phyloP scores from a whole-genome alignment of 2,113 vertebrate species.

The Panthera tigris region DNA sequence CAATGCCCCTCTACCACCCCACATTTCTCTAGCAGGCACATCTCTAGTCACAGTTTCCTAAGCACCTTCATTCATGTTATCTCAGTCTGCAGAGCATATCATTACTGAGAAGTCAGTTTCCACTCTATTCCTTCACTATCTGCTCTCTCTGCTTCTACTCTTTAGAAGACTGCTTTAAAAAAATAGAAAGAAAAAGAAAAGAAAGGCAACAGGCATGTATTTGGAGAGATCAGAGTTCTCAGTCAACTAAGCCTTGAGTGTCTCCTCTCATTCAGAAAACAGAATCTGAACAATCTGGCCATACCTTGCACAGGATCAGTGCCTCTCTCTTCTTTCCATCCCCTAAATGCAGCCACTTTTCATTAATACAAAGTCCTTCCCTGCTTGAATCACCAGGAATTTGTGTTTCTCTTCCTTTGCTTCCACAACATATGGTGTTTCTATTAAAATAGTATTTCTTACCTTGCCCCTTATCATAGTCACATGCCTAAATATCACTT shows the following conservation, averaged over 20 bases:
- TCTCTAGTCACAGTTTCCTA: background rate
- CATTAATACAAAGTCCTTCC: background rate
- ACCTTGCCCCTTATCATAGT: background rate
- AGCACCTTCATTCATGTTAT: background rate
- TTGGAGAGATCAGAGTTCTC: background rate
- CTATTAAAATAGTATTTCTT: slow-evolving; percentile 31
- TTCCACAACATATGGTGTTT: background rate
- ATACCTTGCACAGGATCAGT: fast-evolving
- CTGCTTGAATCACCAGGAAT: background rate
- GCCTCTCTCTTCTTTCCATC: background rate
- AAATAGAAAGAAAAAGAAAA: background rate
- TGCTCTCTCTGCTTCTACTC: background rate
- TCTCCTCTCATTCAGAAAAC: background rate
- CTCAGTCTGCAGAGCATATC: background rate
- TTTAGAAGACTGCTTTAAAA: background rate
- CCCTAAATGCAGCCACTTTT: background rate
- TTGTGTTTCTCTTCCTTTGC: background rate
- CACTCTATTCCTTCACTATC: background rate
- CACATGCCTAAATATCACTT: background rate
- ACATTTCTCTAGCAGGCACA: background rate
- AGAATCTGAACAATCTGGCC: background rate
- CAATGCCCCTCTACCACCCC: background rate
- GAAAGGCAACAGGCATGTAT: background rate
- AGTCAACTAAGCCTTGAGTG: background rate
- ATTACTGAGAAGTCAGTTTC: background rate